phyloP scores from a whole-genome alignment of 1,140 invertebrate genomes.

The Caenorhabditis latens region DNA sequence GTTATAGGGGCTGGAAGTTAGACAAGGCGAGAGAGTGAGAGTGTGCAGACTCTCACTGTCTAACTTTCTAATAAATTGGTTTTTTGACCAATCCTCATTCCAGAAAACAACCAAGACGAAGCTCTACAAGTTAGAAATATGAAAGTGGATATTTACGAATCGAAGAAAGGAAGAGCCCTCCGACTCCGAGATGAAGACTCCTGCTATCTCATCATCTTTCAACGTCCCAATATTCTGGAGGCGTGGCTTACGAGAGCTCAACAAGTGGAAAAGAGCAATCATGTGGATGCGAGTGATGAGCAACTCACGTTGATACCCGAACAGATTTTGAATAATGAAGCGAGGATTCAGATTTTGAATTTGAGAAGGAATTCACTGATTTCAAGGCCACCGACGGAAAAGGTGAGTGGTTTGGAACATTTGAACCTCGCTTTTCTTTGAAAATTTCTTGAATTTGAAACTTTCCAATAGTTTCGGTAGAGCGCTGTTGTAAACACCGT shows the following conservation, averaged over 20 bases:
- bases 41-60: too few species aligned
- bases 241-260: constrained; percentile 12
- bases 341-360: constrained; percentile 33
- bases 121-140: constrained; percentile 31
- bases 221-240: constrained; percentile 27
- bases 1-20: too few species aligned
- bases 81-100: not conserved
- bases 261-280: constrained; percentile 31
- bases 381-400: constrained; percentile 18
- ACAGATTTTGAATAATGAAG: constrained; percentile 47
- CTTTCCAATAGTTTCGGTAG: too few species aligned
- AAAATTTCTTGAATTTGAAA: too few species aligned
- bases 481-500: too few species aligned
- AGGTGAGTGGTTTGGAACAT: not conserved
- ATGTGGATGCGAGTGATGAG: constrained; percentile 34
- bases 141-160: constrained; percentile 17
- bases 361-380: constrained; percentile 52
- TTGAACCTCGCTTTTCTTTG: too few species aligned
- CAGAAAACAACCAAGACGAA: constrained; percentile 47
- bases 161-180: constrained; percentile 1
- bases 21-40: too few species aligned
- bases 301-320: constrained; percentile 30
- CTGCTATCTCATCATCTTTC: constrained; percentile 1
- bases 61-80: not conserved
- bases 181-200: constrained; percentile 13